Base-by-base conservation (phyloP, 53 echinoderm and acorn worm species). In the Temnopleurus reevesii region DNA sequence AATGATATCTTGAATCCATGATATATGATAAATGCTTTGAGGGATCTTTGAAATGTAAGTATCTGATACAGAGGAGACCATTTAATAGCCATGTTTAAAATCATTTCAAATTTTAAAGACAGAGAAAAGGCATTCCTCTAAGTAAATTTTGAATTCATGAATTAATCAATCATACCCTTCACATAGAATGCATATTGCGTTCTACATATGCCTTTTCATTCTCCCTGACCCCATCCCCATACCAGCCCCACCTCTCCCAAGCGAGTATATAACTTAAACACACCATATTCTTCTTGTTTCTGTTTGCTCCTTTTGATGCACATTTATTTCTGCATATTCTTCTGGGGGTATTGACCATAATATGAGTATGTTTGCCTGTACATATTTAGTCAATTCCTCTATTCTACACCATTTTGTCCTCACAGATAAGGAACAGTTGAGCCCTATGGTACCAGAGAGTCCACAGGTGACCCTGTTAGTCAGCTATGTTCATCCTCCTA, bases 381-480 rank as follows among this genome's bases (percentile, higher is more conserved):
- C 35, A 1, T 65, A n/a, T 17, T 65, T 5, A 17, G 35, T 65
- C 35, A 65, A 65, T 65, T 18, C 35, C 1, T 38, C 2, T 71
- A 34, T n/a, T 21, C 2, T 21, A 0, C 34, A 6, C 71, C 71
- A 3, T 49, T 49, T 47, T 28, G 6, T 58, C 12, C 36, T 1
- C 46, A 54, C 89, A 97, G 97, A 97, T 80, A 97, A 97, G 76
- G 97, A 97, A 25, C 94, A 91, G 46, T 63, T 92, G 29, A 90
- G 92, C 2, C 94, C 95, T 21, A 46, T 91, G 36, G 84, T 95
- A 5, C 97, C 97, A 18, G 97, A 97, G 45, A 94, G 91, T 10
- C 99, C 99, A 21, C 99, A 99, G 71, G 93, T 99, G 15, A 94
- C 96, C 26, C 90, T 99, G 12, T 99, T 95, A 91, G 99, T 96